Percentiles rank a stretch among this genome's conserved stretches.
These are phyloP conservation scores for Lytechinus pictus DNA, from an alignment of 35 echinoderm and acorn worm species.

Conservation along the genomic window DNA sequence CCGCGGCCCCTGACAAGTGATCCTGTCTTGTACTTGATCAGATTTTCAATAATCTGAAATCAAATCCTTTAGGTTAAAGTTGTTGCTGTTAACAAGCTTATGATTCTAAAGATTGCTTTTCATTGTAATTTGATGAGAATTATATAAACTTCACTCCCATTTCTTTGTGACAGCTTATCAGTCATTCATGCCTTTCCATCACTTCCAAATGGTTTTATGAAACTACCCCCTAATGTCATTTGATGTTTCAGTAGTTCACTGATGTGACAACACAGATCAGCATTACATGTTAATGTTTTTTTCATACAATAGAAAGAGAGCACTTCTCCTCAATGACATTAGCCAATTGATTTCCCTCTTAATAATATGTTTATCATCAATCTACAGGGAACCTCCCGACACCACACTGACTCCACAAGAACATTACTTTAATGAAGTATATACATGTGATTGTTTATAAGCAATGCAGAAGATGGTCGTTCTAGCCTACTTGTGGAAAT, in stretches of 20 bases:
- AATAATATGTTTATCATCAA: neutral
- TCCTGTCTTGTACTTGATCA: no score
- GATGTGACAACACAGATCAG: neutral
- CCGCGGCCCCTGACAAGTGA: no score
- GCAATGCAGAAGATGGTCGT: neutral
- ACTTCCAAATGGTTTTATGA: no score
- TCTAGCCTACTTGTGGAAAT: neutral
- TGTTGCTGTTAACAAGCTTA: no score
- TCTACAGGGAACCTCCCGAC: neutral
- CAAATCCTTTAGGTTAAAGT: no score
- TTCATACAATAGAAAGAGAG: neutral
- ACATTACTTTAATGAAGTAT: neutral
- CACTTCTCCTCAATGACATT: neutral
- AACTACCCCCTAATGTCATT: neutral
- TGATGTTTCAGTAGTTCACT: neutral
- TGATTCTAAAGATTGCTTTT: no score
- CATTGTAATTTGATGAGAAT: no score
- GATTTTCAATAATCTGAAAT: no score
- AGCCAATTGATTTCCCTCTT: conserved; percentile 3
- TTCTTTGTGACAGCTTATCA: no score
- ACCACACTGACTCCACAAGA: neutral
- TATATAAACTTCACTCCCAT: no score
- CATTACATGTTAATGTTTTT: neutral
- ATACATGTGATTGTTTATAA: neutral
- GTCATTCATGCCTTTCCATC: no score